Evolutionary conservation across 2,113 vertebrate species (phyloP).

Genomic region (Passer domesticus): DNA sequence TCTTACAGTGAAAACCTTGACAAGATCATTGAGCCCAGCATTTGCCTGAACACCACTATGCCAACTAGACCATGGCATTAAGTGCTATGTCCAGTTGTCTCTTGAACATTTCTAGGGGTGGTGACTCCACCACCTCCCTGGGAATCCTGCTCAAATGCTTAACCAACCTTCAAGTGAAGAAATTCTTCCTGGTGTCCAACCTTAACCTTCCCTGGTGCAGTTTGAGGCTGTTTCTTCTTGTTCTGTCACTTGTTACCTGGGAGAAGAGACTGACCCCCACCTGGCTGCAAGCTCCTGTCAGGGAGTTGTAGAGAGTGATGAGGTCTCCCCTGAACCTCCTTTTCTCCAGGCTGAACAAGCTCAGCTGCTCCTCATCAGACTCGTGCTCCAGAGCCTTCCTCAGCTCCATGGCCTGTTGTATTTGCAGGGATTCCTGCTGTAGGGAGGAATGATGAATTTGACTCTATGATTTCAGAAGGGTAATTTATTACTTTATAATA

Average conservation of each 20-base stretch:
- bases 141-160: neutral
- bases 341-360: rapidly evolving
- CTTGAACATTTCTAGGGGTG: neutral
- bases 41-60: rapidly evolving
- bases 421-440: too few species aligned
- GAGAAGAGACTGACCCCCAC: rapidly evolving
- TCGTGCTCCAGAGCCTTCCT: neutral
- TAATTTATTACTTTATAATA: too few species aligned
- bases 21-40: neutral
- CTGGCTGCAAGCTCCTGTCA: rapidly evolving
- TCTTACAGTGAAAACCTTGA: neutral
- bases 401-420: neutral
- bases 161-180: neutral
- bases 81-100: neutral
- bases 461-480: too few species aligned
- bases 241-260: neutral
- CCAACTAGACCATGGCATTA: neutral
- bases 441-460: too few species aligned
- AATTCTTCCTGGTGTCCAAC: neutral
- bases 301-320: neutral
- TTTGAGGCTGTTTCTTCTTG: too few species aligned
- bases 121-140: neutral
- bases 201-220: neutral
- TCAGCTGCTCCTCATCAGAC: neutral
- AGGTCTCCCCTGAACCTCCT: neutral